A percentile compares a stretch with the other conserved stretches of the same genome.
phyloP scores from a whole-genome alignment of 2,113 vertebrate species.

The Maccullochella peelii region DNA sequence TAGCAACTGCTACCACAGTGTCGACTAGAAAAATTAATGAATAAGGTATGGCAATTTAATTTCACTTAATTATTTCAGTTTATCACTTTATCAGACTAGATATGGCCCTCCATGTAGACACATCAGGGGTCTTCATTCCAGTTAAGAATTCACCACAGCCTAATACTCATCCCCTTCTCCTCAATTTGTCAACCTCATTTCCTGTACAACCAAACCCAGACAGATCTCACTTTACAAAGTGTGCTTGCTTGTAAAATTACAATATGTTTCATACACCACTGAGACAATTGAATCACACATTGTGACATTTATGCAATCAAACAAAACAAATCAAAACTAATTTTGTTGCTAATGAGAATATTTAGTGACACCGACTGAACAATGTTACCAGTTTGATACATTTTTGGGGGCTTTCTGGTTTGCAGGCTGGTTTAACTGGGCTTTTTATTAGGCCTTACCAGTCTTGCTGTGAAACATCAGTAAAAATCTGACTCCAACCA shows the following conservation, averaged over 20 bases:
- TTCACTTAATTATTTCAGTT: too few relatives aligned
- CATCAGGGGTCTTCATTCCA: not conserved
- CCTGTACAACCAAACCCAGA: not conserved
- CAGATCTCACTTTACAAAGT: conserved; percentile 13
- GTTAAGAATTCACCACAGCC: not conserved
- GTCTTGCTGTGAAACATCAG: not conserved
- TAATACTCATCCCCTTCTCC: not conserved
- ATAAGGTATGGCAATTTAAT: too few relatives aligned
- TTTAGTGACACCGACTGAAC: conserved; percentile 37
- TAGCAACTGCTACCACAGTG: not conserved
- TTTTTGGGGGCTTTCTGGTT: conserved; percentile 4
- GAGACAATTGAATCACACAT: conserved; percentile 26
- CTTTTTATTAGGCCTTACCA: conserved; percentile 14
- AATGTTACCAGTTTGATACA: conserved; percentile 9
- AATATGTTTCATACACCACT: conserved; percentile 14
- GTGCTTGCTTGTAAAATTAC: not conserved
- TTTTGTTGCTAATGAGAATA: conserved; percentile 39
- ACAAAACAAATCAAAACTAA: conserved; percentile 51
- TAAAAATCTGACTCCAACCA: conserved; percentile 21
- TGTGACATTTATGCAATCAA: conserved; percentile 21
- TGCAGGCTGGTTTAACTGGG: not conserved
- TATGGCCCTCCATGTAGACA: too few relatives aligned
- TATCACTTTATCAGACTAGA: not conserved
- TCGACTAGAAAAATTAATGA: not conserved
- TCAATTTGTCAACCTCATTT: not conserved